Evolutionary conservation across 1,140 invertebrate species (phyloP).

Genomic region (Hylaeus volcanicus): DNA sequence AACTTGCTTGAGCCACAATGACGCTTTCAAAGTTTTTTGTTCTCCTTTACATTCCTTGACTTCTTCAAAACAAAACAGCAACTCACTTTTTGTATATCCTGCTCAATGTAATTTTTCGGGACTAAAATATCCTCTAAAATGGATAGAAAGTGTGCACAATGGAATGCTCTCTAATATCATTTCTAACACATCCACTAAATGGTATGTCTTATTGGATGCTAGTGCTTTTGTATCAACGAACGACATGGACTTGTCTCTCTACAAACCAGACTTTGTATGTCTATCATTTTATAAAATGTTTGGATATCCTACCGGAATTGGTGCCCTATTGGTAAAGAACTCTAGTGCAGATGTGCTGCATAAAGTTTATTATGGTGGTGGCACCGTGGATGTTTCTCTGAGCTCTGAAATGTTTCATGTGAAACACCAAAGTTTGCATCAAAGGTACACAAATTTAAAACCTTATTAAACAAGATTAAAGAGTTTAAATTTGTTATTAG

Average conservation of each 20-base stretch:
- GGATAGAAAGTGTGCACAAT: conserved; percentile 85
- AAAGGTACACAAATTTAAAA: conserved; percentile 82
- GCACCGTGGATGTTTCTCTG: conserved; percentile 91
- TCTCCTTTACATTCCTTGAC: conserved; percentile 40
- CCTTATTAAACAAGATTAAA: background rate
- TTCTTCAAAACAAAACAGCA: conserved; percentile 67
- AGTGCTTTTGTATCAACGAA: conserved; percentile 91
- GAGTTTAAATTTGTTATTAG: conserved; percentile 29
- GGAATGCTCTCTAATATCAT: conserved; percentile 81
- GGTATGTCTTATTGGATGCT: conserved; percentile 93
- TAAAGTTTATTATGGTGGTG: conserved; percentile 94
- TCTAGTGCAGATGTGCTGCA: conserved; percentile 83
- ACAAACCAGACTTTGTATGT: conserved; percentile 93
- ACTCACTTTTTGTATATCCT: conserved; percentile 91
- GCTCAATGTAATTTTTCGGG: conserved; percentile 98
- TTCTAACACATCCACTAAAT: conserved; percentile 78
- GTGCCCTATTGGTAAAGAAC: conserved; percentile 91
- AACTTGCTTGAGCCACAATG: conserved; percentile 80
- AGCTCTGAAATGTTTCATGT: conserved; percentile 86
- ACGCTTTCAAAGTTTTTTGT: conserved; percentile 79
- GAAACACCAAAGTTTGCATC: conserved; percentile 84
- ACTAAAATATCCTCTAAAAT: conserved; percentile 90
- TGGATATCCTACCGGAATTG: conserved; percentile 97
- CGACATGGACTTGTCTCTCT: conserved; percentile 86
- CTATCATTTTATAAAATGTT: conserved; percentile 99